Evolutionary conservation across 1,140 invertebrate genomes (phyloP).

Genomic region (Aphaenogaster ashmeadi): DNA sequence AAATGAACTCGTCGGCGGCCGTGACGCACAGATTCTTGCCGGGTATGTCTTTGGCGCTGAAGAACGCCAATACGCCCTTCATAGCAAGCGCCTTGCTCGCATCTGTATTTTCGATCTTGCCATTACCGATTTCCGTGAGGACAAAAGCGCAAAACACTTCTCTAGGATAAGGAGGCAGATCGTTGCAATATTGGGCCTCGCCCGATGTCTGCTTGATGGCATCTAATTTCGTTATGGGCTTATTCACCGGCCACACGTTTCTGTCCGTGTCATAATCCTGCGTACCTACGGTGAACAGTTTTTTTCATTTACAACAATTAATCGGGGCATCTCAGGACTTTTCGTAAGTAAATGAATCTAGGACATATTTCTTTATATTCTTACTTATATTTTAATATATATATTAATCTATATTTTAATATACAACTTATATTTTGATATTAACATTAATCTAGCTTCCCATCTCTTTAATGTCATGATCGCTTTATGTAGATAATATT

Average conservation of each 20-base stretch:
- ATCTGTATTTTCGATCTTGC: constrained; percentile 88
- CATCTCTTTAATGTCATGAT: not conserved
- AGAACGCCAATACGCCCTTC: constrained; percentile 91
- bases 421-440: too few relatives aligned
- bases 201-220: constrained; percentile 92
- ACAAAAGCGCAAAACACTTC: constrained; percentile 91
- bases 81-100: constrained; percentile 88
- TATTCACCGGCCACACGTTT: constrained; percentile 92
- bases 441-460: too few relatives aligned
- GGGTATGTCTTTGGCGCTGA: constrained; percentile 92
- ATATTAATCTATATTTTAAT: too few relatives aligned
- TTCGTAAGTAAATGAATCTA: not conserved
- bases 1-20: constrained; percentile 28
- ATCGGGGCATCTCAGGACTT: not conserved
- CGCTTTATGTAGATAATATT: not conserved
- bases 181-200: constrained; percentile 91
- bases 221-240: constrained; percentile 93
- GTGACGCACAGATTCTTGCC: constrained; percentile 90
- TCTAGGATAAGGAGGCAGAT: constrained; percentile 87
- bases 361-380: not conserved
- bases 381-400: not conserved
- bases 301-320: not conserved
- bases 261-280: constrained; percentile 92
- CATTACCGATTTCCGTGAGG: constrained; percentile 87
- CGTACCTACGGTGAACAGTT: constrained; percentile 88